These are phyloP conservation scores for Tachycineta bicolor DNA, from an alignment of 2,113 vertebrate genomes.

Conservation along the genomic window DNA sequence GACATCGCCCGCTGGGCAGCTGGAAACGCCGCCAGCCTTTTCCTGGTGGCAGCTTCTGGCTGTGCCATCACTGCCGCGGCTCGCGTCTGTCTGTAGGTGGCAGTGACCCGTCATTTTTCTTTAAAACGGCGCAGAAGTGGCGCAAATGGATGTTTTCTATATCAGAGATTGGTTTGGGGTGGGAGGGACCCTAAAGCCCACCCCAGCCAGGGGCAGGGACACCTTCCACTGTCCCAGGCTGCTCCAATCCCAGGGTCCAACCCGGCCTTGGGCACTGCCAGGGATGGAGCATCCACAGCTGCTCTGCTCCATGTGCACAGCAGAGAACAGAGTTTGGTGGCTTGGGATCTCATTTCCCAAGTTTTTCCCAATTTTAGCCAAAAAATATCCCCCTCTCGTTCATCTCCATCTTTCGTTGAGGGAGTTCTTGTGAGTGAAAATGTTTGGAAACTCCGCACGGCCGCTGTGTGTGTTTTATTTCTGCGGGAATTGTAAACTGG, in stretches of 20 bases:
- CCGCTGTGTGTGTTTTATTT: not conserved
- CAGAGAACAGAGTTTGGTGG: not conserved
- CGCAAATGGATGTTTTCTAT: fast-evolving
- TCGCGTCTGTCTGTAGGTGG: conserved; percentile 50
- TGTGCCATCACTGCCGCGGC: not conserved
- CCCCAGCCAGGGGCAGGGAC: not conserved
- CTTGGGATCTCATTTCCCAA: not conserved
- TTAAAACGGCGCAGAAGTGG: not conserved
- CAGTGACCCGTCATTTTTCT: conserved; percentile 41
- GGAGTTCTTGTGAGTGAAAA: not conserved
- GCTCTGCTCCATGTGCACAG: not conserved
- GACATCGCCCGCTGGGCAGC: not conserved
- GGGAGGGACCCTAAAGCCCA: not conserved
- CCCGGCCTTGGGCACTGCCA: not conserved
- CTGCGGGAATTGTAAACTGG: not conserved
- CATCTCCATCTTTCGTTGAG: not conserved
- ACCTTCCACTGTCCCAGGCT: fast-evolving
- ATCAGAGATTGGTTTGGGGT: fast-evolving
- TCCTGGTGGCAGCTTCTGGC: no score
- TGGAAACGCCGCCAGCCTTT: not conserved
- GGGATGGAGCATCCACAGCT: not conserved
- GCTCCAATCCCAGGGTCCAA: not conserved
- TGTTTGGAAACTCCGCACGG: not conserved
- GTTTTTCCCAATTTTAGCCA: not conserved
- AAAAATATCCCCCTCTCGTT: not conserved